phyloP scores from a whole-genome alignment of 2,113 vertebrate species.

The zebrafish (Danio rerio) region GRCz12tu NC_133178.1:11113001-11113500 shows the following conservation, averaged over 20 bases:
- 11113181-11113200: neutral
- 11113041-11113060: neutral
- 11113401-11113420: too few species aligned
- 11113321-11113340: too few species aligned
- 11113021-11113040: neutral
- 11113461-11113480: too few species aligned
- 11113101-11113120: neutral
- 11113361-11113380: too few species aligned
- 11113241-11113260: conserved; percentile 11
- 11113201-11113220: neutral
- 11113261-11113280: too few species aligned
- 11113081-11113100: neutral
- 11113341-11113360: too few species aligned
- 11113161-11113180: neutral
- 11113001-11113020: neutral
- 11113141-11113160: neutral
- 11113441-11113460: too few species aligned
- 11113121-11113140: neutral
- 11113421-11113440: too few species aligned
- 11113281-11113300: too few species aligned
- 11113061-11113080: neutral
- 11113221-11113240: neutral
- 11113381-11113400: too few species aligned
- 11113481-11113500: too few species aligned
- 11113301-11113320: too few species aligned